phyloP scores from a whole-genome alignment of 2,797 vertebrate genomes.

The Lepilemur ruficaudatus region DNA sequence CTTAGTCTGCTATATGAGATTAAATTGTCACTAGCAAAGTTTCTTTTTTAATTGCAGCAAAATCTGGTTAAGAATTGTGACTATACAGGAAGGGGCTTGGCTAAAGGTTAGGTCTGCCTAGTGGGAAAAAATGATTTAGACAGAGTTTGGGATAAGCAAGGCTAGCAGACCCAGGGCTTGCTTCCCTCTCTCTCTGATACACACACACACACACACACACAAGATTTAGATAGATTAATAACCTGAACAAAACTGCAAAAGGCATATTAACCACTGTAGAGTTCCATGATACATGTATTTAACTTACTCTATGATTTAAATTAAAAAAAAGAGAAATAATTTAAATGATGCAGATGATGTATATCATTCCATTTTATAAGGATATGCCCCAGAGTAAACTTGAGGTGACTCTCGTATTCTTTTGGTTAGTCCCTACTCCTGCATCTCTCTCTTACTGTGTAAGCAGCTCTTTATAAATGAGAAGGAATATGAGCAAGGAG shows the following conservation, averaged over 20 bases:
- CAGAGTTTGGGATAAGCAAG: neutral
- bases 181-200: neutral
- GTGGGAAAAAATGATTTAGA: neutral
- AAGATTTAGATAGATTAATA: neutral
- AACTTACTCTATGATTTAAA: neutral
- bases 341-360: neutral
- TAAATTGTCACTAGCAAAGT: too few species aligned
- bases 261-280: neutral
- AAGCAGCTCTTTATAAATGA: neutral
- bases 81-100: neutral
- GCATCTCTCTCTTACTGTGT: neutral
- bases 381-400: neutral
- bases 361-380: neutral
- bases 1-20: too few species aligned
- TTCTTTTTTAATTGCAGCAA: neutral
- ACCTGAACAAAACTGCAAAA: neutral
- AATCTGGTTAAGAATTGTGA: slow-evolving; percentile 18
- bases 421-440: neutral
- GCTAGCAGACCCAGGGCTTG: neutral
- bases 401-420: neutral
- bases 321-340: neutral
- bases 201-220: neutral
- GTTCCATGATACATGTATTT: neutral
- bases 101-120: neutral
- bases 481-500: neutral